phyloP scores from a whole-genome alignment of 2,888 invertebrate genomes.

The Hypomecis atomaria region DNA sequence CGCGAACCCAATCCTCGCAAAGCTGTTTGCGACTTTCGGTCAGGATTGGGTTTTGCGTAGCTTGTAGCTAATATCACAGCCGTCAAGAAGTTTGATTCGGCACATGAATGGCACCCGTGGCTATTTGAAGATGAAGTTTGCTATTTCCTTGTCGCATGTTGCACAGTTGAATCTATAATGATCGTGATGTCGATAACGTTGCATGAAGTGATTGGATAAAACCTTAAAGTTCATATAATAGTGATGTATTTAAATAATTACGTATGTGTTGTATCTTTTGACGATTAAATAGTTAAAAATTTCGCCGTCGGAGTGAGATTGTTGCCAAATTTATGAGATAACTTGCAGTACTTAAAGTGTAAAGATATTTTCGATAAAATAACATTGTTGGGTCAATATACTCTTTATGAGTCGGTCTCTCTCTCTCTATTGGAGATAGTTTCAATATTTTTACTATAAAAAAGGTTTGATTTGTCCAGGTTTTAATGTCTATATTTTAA shows the following conservation, averaged over 20 bases:
- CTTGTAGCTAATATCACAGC: no score
- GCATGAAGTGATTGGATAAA: constrained; percentile 12
- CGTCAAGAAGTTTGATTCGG: no score
- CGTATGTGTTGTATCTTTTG: constrained; percentile 42
- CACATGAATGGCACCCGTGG: no score
- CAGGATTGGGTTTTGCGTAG: no score
- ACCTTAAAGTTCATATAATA: background rate
- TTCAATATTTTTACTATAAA: background rate
- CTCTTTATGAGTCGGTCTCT: background rate
- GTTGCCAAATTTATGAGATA: constrained; percentile 68
- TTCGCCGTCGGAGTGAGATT: constrained; percentile 49
- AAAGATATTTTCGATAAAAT: constrained; percentile 55
- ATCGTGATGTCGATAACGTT: constrained; percentile 11
- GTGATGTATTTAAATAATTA: constrained; percentile 20
- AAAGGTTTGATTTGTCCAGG: constrained; percentile 4
- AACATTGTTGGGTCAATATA: constrained; percentile 33
- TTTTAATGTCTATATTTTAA: background rate
- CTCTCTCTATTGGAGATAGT: constrained; percentile 5
- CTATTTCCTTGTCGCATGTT: constrained; percentile 7
- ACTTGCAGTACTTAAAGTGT: constrained; percentile 39
- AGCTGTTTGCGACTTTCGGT: no score
- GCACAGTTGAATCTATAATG: constrained; percentile 7
- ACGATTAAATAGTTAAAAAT: constrained; percentile 36
- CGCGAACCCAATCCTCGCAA: no score
- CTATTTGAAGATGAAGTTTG: background rate